Conservation (phyloP, 2,888 invertebrate genomes). For the Lepidocyrtoides sp. region DNA sequence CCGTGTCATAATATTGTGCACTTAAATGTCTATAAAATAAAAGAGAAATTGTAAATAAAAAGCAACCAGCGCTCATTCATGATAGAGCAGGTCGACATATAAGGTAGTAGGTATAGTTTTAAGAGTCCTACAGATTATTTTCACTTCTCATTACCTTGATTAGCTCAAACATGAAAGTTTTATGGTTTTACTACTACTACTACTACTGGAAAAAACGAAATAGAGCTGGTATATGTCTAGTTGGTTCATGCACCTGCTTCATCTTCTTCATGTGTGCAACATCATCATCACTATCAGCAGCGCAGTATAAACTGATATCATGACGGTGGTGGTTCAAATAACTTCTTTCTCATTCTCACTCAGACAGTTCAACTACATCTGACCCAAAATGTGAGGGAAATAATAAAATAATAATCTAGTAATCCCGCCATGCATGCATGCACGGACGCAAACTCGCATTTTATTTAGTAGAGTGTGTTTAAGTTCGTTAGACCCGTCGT, state of each 20-base stretch:
- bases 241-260: conserved; percentile 60
- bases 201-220: background rate
- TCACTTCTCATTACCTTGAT: conserved; percentile 79
- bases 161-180: conserved; percentile 79
- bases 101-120: conserved; percentile 20
- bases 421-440: background rate
- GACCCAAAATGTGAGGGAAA: background rate
- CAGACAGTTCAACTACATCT: background rate
- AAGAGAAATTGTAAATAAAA: conserved; percentile 75
- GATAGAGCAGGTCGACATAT: background rate
- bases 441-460: too few species aligned
- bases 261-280: background rate
- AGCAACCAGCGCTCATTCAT: background rate
- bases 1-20: background rate
- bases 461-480: background rate
- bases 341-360: background rate
- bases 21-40: conserved; percentile 71
- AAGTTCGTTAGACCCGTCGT: background rate
- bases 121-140: conserved; percentile 74
- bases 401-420: too few species aligned
- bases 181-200: conserved; percentile 51
- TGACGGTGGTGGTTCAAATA: conserved; percentile 10
- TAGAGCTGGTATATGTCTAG: too few species aligned
- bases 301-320: conserved; percentile 39
- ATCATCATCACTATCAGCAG: background rate